phyloP scores from a whole-genome alignment of 2,113 vertebrate genomes.

The Entomyzon cyanotis region DNA sequence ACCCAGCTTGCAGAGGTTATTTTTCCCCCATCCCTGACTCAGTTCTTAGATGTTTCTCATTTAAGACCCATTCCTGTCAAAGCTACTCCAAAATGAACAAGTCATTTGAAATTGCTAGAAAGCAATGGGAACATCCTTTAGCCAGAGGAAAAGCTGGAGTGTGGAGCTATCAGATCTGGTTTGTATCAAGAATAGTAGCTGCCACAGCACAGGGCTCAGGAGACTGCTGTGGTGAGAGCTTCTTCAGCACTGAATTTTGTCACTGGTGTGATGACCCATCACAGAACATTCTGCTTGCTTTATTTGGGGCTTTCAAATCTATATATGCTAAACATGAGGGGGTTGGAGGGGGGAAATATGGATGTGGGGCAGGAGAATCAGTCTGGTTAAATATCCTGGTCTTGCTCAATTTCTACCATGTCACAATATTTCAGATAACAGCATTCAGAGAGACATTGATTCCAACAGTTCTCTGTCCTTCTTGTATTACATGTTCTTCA shows the following conservation, averaged over 20 bases:
- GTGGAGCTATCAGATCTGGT: neutral
- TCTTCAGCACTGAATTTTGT: neutral
- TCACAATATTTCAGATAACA: neutral
- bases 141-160: neutral
- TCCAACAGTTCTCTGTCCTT: neutral
- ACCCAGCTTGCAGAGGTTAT: neutral
- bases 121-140: neutral
- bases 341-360: fast-evolving
- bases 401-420: neutral
- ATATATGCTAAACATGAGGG: neutral
- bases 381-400: neutral
- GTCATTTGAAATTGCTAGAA: neutral
- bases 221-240: neutral
- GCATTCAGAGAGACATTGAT: neutral
- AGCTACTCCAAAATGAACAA: neutral
- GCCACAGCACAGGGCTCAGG: neutral
- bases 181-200: neutral
- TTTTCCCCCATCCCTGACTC: neutral
- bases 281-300: neutral
- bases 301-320: neutral
- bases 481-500: neutral
- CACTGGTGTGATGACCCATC: neutral
- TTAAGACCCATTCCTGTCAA: neutral
- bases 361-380: neutral
- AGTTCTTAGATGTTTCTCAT: neutral